phyloP scores from a whole-genome alignment of 2,888 invertebrate species.

The Drosophila niveifrons region DNA sequence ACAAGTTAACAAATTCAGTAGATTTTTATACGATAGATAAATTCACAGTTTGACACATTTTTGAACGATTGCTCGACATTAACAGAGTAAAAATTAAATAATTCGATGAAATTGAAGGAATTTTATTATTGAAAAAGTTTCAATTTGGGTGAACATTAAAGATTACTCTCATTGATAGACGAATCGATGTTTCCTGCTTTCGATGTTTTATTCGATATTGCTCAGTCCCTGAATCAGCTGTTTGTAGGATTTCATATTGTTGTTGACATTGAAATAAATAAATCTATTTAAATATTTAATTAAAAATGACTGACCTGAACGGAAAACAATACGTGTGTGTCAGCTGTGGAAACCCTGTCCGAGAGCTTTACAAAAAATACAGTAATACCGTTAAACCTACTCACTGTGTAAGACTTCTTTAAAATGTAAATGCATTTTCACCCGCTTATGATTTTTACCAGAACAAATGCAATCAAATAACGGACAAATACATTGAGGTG shows the following conservation, averaged over 20 bases:
- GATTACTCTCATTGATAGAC: no score
- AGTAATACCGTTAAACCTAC: constrained; percentile 90
- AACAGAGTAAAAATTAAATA: neutral
- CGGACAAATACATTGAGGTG: constrained; percentile 96
- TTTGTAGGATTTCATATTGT: constrained; percentile 10
- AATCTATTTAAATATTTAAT: neutral
- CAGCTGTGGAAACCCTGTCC: constrained; percentile 89
- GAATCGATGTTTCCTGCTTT: constrained; percentile 6
- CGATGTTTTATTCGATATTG: constrained; percentile 16
- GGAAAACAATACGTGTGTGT: constrained; percentile 86
- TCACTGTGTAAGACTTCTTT: constrained; percentile 89
- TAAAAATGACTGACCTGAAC: constrained; percentile 36
- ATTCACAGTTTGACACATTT: constrained; percentile 44
- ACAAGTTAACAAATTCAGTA: constrained; percentile 34
- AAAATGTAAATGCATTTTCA: neutral
- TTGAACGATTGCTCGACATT: constrained; percentile 33
- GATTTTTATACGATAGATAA: constrained; percentile 45
- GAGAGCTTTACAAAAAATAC: constrained; percentile 89
- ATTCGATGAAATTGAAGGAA: no score
- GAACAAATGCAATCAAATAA: constrained; percentile 90
- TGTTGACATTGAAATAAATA: neutral
- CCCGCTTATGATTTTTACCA: constrained; percentile 84
- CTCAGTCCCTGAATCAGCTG: constrained; percentile 35
- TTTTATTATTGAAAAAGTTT: no score
- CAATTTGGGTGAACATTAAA: no score